Base-by-base conservation (phyloP, 2,888 invertebrate species). In the Hydraecia micacea region DNA sequence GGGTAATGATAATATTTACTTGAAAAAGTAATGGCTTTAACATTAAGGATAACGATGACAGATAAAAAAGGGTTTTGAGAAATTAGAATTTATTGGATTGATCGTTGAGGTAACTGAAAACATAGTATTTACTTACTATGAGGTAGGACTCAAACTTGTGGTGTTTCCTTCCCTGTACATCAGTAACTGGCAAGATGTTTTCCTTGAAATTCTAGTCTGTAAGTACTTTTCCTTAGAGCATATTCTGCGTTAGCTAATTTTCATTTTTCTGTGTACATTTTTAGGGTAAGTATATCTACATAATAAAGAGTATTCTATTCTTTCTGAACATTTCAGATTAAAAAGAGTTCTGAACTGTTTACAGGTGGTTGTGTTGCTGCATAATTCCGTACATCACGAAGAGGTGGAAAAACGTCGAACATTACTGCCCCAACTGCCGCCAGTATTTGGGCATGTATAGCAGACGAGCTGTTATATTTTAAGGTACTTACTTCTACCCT, bases 301-400 rank as follows among this genome's bases (percentile, higher is more conserved):
- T 25, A 32, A 25, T 49, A 49, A 21, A 25, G 49, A 32, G 7
- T 21, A 49, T 49, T 39, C 13, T 46, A 21, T 68, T 68, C 25
- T 69, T 36, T n/a, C 25, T 55, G 11, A 70, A 36, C 18, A 70
- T 55, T 52, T 25, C 32, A 25, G 5, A 32, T 32, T 28, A 18
- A 52, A 55, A 25, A 62, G 18, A 36, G 25, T n/a, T n/a, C 2
- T 71, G 46, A 2, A 58, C 49, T 68, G 46, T 65, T 89, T 89
- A 3, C 93, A 97, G 97, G 97, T 96, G 96, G 96, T 71, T 96
- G 83, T 96, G 96, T 87, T 96, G 97, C 90, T 97, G 97, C 75
- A 76, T 96, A 52, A 70, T 96, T 58, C 97, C 97, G 0, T 97
- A 97, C 84, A 77, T 95, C 25, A 90, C 92, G 5, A 96, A 94